Percentiles rank a stretch among this genome's conserved stretches.
These are phyloP conservation scores for Bombus waltoni DNA, from an alignment of 1,140 invertebrate species.

Conservation along the genomic window DNA sequence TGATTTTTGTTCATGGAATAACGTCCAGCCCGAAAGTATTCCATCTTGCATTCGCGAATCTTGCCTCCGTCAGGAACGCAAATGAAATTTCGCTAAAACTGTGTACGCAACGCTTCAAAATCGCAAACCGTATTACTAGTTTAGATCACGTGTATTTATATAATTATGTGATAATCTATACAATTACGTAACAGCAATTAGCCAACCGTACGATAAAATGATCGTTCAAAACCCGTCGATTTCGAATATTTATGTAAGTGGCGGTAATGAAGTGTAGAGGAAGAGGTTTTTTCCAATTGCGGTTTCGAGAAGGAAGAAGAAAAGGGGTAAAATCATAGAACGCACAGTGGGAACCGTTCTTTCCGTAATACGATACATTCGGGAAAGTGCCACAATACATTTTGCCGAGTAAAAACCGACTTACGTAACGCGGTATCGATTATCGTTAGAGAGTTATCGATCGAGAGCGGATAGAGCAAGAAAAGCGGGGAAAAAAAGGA, in stretches of 20 bases:
- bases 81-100: too few relatives aligned
- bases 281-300: neutral
- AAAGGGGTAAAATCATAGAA: too few relatives aligned
- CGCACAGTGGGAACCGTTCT: neutral
- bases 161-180: too few relatives aligned
- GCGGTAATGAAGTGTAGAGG: neutral
- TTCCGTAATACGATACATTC: slow-evolving; percentile 52
- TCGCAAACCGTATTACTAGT: too few relatives aligned
- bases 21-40: too few relatives aligned
- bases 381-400: slow-evolving; percentile 50
- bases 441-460: slow-evolving; percentile 55
- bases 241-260: slow-evolving; percentile 14
- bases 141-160: too few relatives aligned
- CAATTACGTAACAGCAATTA: too few relatives aligned
- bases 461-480: slow-evolving; percentile 9
- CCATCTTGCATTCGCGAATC: too few relatives aligned
- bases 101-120: too few relatives aligned
- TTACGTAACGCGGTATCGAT: slow-evolving; percentile 60
- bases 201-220: too few relatives aligned
- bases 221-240: neutral
- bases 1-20: too few relatives aligned
- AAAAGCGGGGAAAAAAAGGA: neutral
- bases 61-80: too few relatives aligned
- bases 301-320: neutral
- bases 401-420: slow-evolving; percentile 47